These are phyloP conservation scores for Phylloscopus whistleri DNA, from an alignment of 2,113 vertebrate genomes.

Conservation along the genomic window DNA sequence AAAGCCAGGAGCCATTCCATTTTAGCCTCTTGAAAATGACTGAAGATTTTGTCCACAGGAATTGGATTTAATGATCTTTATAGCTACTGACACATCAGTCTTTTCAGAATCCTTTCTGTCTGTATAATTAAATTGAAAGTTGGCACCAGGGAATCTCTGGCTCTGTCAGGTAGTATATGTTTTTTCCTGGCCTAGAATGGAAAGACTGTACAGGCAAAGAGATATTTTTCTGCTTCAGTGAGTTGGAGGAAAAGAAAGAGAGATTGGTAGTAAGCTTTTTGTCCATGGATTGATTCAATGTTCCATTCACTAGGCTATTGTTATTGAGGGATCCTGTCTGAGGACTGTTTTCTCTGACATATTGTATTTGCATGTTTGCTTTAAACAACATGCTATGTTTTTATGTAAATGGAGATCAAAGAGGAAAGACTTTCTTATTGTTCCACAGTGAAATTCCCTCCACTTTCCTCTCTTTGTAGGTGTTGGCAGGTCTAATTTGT, in stretches of 20 bases:
- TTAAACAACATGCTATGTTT: background rate
- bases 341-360: background rate
- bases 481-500: conserved; percentile 27
- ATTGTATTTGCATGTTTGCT: background rate
- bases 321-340: background rate
- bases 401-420: background rate
- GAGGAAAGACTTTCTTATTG: background rate
- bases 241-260: background rate
- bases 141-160: conserved; percentile 26
- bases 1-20: conserved; percentile 5
- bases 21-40: conserved; percentile 40
- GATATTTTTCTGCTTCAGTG: conserved; percentile 42
- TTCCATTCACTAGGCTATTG: background rate
- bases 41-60: conserved; percentile 35
- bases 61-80: conserved; percentile 52
- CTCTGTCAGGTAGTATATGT: conserved; percentile 24
- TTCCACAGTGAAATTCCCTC: background rate
- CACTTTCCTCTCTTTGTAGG: background rate
- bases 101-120: conserved; percentile 39
- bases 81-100: conserved; percentile 46
- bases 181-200: background rate
- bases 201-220: background rate
- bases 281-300: background rate
- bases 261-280: background rate
- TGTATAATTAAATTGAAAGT: conserved; percentile 67